Percentiles rank a stretch among this genome's conserved stretches.
Evolutionary conservation across 2,113 vertebrate genomes (phyloP).

Genomic region (Syrrhaptes paradoxus): DNA sequence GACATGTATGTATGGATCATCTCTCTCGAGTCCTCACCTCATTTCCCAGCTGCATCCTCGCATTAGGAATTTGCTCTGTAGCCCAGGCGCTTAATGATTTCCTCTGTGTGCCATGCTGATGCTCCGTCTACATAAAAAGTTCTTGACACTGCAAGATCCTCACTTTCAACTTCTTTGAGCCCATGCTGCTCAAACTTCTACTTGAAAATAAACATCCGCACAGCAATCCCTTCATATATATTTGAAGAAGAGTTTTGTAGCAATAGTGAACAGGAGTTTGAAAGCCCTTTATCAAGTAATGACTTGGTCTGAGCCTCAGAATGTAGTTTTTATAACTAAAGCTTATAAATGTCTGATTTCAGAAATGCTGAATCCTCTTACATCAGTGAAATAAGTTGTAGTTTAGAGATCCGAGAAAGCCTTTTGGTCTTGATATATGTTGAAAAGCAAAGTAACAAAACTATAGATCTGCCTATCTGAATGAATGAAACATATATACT

Average conservation of each 20-base stretch:
- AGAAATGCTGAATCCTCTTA: constrained; percentile 22
- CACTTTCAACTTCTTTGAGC: constrained; percentile 18
- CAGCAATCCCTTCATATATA: neutral
- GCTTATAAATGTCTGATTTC: constrained; percentile 15
- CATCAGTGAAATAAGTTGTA: constrained; percentile 26
- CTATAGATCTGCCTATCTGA: constrained; percentile 70
- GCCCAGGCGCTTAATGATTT: constrained; percentile 23
- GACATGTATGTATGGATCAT: neutral
- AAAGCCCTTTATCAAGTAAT: constrained; percentile 26
- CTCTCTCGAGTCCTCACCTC: neutral
- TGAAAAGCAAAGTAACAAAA: constrained; percentile 67
- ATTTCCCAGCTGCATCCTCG: neutral
- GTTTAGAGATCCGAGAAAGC: constrained; percentile 8
- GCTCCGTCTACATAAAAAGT: constrained; percentile 7
- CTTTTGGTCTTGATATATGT: constrained; percentile 44
- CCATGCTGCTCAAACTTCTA: constrained; percentile 14
- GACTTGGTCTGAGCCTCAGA: constrained; percentile 12
- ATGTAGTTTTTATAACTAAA: neutral
- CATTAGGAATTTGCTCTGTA: neutral
- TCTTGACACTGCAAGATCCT: constrained; percentile 27
- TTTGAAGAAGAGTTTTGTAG: constrained; percentile 33
- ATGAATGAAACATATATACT: constrained; percentile 74
- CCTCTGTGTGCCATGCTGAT: neutral
- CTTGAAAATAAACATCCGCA: neutral
- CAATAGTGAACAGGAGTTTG: neutral